Evolutionary conservation across 1,140 invertebrate species (phyloP), one percentile per base, ranked within the genome.

Genomic region (Megalopta genalis): DNA sequence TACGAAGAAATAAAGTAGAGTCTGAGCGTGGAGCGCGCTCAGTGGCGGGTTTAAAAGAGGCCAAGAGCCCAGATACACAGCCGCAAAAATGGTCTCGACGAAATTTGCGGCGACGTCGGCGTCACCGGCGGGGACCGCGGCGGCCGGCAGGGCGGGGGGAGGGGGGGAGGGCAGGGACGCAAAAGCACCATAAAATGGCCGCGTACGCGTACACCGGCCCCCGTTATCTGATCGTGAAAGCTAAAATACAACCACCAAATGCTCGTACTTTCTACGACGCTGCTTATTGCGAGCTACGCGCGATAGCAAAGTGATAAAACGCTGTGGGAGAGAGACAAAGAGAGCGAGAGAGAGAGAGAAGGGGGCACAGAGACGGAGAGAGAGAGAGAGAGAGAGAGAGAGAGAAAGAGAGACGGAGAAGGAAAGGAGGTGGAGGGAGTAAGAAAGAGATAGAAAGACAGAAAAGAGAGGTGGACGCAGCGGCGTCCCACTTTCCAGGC

Each of bases 301-400:
- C 82, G 82, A 84, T 77, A 85, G 83, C 83, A 69, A 77, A 72
- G 83, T 81, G 83, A 85, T 85, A 85, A 85, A 85, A 74, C 84
- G 73, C 52, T 63, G 71, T 21, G 14, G 21, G 18, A 39, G 18
- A 12, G 63, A 21, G 21, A 46, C 1, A 21, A 32, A 62, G 8
- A 8, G 49, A 64, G 46, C 39, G 3, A n/a, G 8, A 1, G n/a
- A 46, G 63, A 37, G 14, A 46, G 10, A 8, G 5, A 3, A n/a
- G n/a, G 52, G 12, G 14, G 18, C 0, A 16, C 32, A 52, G 9
- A 4, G 72, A 65, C 9, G 12, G 42, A 12, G 42, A 32, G 49
- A 62, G 8, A 8, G 49, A 64, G 46, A 54, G 3, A n/a, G 8
- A 1, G n/a, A 46, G 63, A 37, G 14, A 46, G 10, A 8, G 5